phyloP scores from a whole-genome alignment of 2,113 vertebrate species.

The Leptobrachium leishanense region DNA sequence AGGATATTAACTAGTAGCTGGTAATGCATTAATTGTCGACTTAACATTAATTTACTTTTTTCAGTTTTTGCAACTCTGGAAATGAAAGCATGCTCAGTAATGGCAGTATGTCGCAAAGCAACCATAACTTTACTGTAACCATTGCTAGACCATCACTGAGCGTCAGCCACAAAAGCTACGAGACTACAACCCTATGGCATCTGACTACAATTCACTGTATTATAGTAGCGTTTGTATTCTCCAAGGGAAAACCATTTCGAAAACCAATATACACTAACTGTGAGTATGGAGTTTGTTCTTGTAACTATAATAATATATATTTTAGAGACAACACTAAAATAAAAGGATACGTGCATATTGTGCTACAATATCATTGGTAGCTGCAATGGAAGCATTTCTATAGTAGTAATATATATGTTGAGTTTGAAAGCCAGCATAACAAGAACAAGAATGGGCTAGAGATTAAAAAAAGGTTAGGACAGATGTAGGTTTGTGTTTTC shows the following conservation, averaged over 20 bases:
- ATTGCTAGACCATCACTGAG: slow-evolving; percentile 5
- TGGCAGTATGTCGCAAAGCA: slow-evolving; percentile 15
- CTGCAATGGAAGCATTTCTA: too few species aligned
- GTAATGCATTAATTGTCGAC: too few species aligned
- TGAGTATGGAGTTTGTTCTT: slow-evolving; percentile 57
- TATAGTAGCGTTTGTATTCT: slow-evolving; percentile 70
- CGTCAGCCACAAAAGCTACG: slow-evolving; percentile 65
- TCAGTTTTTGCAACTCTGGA: slow-evolving; percentile 57
- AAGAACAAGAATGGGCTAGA: too few species aligned
- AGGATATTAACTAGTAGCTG: too few species aligned
- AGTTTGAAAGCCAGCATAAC: too few species aligned
- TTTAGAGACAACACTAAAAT: too few species aligned
- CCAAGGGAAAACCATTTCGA: slow-evolving; percentile 76
- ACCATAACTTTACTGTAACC: background rate
- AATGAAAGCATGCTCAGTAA: slow-evolving; percentile 41
- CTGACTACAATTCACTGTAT: slow-evolving; percentile 73
- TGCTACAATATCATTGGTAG: too few species aligned
- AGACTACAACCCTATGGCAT: slow-evolving; percentile 74
- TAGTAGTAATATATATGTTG: too few species aligned
- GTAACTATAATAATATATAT: too few species aligned
- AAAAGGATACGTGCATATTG: too few species aligned
- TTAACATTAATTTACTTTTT: slow-evolving; percentile 35
- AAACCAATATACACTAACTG: slow-evolving; percentile 73
- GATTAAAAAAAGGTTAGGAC: too few species aligned
- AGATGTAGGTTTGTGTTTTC: too few species aligned